These are phyloP conservation scores for Acanthiza pusilla DNA, from an alignment of 2,797 vertebrate species.

Conservation along the genomic window DNA sequence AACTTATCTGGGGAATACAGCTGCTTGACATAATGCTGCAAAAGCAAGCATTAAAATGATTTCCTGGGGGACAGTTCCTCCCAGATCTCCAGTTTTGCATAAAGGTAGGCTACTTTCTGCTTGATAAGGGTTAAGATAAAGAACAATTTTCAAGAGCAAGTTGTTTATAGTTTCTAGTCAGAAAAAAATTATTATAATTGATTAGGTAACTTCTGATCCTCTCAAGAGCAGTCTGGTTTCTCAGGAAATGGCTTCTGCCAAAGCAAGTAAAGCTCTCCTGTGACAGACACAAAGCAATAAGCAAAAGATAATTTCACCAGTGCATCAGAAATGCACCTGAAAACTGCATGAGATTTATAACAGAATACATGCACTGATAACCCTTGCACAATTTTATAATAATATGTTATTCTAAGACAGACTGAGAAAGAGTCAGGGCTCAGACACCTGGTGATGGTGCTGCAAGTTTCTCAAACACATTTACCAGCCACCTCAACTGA, in stretches of 20 bases:
- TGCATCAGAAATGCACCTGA: background rate
- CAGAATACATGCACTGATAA: background rate
- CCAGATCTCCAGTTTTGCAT: background rate
- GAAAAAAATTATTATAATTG: background rate
- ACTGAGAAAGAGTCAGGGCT: background rate
- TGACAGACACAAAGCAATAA: background rate
- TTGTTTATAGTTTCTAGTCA: background rate
- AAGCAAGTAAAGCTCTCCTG: background rate
- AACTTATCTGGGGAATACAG: constrained; percentile 29
- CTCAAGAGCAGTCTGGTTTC: background rate
- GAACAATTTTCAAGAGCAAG: background rate
- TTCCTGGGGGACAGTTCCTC: background rate
- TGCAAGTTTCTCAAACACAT: background rate
- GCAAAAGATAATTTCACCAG: background rate
- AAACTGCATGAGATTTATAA: background rate
- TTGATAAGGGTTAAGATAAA: background rate
- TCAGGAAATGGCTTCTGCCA: background rate
- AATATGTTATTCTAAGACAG: fast-evolving
- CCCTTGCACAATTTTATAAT: background rate
- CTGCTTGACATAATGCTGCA: constrained; percentile 13
- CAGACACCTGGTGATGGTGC: background rate
- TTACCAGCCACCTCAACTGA: background rate
- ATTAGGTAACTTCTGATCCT: background rate
- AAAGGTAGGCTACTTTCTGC: background rate
- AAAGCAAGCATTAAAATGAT: background rate